phyloP scores from a whole-genome alignment of 2,888 invertebrate species.

The Ophioninae sp. region DNA sequence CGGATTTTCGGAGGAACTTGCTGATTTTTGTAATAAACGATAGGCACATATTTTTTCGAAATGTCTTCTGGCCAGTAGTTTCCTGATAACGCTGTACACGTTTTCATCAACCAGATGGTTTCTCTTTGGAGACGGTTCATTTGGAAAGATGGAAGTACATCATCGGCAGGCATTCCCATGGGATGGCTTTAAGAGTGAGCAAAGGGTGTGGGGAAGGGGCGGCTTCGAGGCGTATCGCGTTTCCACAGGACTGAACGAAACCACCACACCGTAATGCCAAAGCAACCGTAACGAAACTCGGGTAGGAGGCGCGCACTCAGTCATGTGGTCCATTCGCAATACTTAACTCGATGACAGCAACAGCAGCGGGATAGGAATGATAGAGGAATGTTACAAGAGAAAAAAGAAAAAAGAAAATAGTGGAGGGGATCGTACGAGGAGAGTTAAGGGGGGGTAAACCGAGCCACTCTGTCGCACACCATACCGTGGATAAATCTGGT shows the following conservation, averaged over 20 bases:
- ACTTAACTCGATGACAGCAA: slow-evolving; percentile 30
- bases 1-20: too few species aligned
- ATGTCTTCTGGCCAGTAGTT: too few species aligned
- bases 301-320: slow-evolving; percentile 46
- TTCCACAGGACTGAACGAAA: slow-evolving; percentile 77
- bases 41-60: too few species aligned
- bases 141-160: slow-evolving; percentile 5
- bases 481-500: slow-evolving; percentile 47
- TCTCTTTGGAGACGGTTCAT: slow-evolving; percentile 27
- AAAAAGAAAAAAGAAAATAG: slow-evolving; percentile 1
- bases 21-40: too few species aligned
- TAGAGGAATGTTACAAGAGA: slow-evolving; percentile 37
- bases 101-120: too few species aligned
- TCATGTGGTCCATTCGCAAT: slow-evolving; percentile 40
- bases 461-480: background rate
- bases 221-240: slow-evolving; percentile 74
- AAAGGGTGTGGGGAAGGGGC: slow-evolving; percentile 35
- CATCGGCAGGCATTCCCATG: slow-evolving; percentile 13
- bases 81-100: too few species aligned
- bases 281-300: slow-evolving; percentile 69
- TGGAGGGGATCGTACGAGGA: slow-evolving; percentile 9
- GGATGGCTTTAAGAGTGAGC: slow-evolving; percentile 31
- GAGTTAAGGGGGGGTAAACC: slow-evolving; percentile 14
- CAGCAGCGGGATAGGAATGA: slow-evolving; percentile 6
- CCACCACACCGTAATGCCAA: slow-evolving; percentile 67